phyloP scores from a whole-genome alignment of 1,140 invertebrate genomes.

The Cyclina sinensis region DNA sequence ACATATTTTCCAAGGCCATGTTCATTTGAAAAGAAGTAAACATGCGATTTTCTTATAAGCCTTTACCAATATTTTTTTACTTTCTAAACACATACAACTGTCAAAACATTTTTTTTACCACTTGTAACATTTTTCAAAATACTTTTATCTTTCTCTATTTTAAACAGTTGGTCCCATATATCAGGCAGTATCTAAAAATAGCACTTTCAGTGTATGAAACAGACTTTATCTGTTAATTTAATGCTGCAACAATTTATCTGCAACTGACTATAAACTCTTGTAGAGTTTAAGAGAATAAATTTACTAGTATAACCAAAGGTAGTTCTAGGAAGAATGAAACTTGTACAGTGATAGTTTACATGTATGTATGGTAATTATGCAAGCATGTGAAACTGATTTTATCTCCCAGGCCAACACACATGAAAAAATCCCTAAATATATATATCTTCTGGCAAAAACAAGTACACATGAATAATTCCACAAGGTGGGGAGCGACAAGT shows the following conservation, averaged over 20 bases:
- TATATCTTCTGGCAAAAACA: neutral
- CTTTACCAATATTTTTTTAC: neutral
- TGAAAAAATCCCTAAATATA: neutral
- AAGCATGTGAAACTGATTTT: neutral
- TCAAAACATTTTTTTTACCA: neutral
- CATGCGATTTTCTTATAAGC: too few species aligned
- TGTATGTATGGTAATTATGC: neutral
- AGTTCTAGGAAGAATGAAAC: too few species aligned
- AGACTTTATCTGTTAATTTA: neutral
- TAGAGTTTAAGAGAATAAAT: neutral
- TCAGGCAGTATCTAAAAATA: conserved; percentile 2
- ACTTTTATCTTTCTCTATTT: neutral
- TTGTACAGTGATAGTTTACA: too few species aligned
- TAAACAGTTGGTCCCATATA: neutral
- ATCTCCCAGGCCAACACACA: neutral
- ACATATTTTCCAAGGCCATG: too few species aligned
- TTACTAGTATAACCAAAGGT: too few species aligned
- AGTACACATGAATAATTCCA: neutral
- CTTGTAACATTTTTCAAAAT: too few species aligned
- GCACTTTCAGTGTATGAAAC: conserved; percentile 1
- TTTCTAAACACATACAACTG: neutral
- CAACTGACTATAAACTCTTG: neutral
- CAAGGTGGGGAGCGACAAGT: neutral
- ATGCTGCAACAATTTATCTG: neutral
- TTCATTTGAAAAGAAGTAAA: too few species aligned